These are phyloP conservation scores for Pseudopipra pipra DNA, from an alignment of 2,113 vertebrate genomes.

Conservation along the genomic window DNA sequence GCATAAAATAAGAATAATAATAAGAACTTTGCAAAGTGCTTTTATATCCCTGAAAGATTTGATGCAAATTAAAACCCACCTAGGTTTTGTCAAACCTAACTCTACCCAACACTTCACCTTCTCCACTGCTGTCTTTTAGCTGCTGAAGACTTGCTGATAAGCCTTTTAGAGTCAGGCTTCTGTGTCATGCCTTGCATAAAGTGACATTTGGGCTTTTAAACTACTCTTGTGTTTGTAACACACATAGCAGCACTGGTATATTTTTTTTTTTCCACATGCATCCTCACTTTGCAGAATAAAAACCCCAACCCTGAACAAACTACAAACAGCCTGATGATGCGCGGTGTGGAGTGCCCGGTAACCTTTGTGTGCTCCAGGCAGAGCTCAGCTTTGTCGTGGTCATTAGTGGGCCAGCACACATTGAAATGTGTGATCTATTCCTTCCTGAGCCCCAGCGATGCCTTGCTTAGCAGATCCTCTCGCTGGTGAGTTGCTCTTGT, in stretches of 20 bases:
- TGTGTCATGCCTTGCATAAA: not conserved
- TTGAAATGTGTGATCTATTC: not conserved
- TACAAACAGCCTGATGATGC: not conserved
- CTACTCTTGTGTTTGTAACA: not conserved
- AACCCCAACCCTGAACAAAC: rapidly evolving
- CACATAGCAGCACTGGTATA: not conserved
- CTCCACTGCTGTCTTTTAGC: not conserved
- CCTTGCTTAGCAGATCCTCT: conserved; percentile 7
- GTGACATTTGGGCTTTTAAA: not conserved
- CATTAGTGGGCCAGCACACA: not conserved
- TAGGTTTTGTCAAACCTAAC: not conserved
- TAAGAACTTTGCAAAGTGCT: not conserved
- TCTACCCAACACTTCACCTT: not conserved
- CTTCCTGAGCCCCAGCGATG: not conserved
- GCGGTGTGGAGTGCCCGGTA: not conserved
- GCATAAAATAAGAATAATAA: not conserved
- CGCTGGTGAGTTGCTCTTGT: conserved; percentile 13
- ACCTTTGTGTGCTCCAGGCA: not conserved
- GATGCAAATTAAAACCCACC: not conserved
- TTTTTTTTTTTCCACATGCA: not conserved
- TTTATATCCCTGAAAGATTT: not conserved
- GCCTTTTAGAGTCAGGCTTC: not conserved
- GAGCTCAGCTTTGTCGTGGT: not conserved
- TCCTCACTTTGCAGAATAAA: not conserved
- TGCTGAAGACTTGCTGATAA: not conserved